Base-by-base conservation (phyloP, 2,797 vertebrate genomes). In the Anomalospiza imberbis region DNA sequence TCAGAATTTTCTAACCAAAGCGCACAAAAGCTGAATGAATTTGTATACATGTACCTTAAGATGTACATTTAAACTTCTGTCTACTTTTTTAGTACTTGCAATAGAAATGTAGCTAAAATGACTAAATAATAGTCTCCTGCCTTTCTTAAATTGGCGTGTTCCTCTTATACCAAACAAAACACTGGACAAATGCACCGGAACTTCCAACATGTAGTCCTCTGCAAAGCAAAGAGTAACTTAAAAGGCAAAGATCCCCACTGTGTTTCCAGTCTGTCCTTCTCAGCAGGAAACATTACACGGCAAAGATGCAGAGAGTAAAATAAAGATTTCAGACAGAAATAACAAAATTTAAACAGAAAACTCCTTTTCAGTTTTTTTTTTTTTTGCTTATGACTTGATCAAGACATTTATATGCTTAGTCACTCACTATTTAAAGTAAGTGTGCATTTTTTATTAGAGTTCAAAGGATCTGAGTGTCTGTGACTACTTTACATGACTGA, bases 231-330 rank as follows among this genome's bases (percentile, higher is more conserved):
- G 83, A 95, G 63, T 60, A 93, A 88, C 73, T 88, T 70, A 91
- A 91, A 94, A 96, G 28, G 53, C 75, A 84, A 92, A 95, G 88
- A 91, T 79, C 61, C 65, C 79, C 53, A 92, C 88, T 94, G 94
- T 76, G 94, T 67, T 86, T 95, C 81, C 91, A 96, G 93, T 92
- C 89, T 96, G 93, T 95, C 91, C 88, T 78, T 90, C 85, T 95
- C 84, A 91, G 80, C 81, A 94, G 94, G 71, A 77, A 88, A 71
- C 84, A 87, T 80, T 84, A 75, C 55, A 94, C 6, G 38, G 89
- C 32, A 71, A 91, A 94, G 76, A 79, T 24, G 32, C 17, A 78
- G 45, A 95, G 73, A 81, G 48, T 70, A 87, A 57, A 94, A 94
- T 57, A 92, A 83, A 96, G 68, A 93, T 90, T 97, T 85, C 77